A percentile compares a stretch with the other conserved stretches of the same genome.
Evolutionary conservation across 2,888 invertebrate species (phyloP).

Genomic region (Eueremaeus valkanovi): DNA sequence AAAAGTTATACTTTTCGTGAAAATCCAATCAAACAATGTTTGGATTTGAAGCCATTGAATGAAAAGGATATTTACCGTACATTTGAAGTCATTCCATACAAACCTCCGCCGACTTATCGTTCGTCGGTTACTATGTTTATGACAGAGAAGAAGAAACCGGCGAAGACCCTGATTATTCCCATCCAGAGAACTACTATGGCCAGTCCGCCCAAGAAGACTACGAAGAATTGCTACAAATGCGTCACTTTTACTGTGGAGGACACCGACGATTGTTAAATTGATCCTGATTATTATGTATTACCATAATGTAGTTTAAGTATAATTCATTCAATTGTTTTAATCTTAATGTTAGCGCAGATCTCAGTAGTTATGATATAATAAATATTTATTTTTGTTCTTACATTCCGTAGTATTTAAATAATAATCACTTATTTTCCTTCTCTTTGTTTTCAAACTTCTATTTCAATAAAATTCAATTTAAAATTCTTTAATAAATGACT

Average conservation of each 20-base stretch:
- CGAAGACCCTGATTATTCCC: conserved; percentile 16
- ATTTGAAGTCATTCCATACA: conserved; percentile 18
- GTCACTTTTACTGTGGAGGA: conserved; percentile 7
- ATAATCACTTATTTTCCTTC: too few species aligned
- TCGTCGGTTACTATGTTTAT: not conserved
- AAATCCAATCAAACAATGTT: not conserved
- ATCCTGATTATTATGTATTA: too few species aligned
- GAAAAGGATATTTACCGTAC: conserved; percentile 10
- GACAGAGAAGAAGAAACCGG: not conserved
- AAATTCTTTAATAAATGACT: too few species aligned
- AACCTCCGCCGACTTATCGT: not conserved
- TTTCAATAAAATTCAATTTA: too few species aligned
- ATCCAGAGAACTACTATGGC: not conserved
- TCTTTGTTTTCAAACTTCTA: too few species aligned
- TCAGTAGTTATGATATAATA: too few species aligned
- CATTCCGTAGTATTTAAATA: too few species aligned
- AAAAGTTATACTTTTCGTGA: not conserved
- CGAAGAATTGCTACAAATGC: not conserved
- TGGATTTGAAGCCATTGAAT: not conserved
- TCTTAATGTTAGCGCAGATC: too few species aligned
- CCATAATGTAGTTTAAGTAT: too few species aligned
- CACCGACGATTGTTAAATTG: not conserved
- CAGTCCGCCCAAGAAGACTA: not conserved
- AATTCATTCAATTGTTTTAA: too few species aligned
- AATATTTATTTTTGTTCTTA: too few species aligned